A percentile compares a stretch with the other conserved stretches of the same genome.
These are phyloP conservation scores for Sylvietta virens DNA, from an alignment of 2,113 vertebrate genomes.

Conservation along the genomic window DNA sequence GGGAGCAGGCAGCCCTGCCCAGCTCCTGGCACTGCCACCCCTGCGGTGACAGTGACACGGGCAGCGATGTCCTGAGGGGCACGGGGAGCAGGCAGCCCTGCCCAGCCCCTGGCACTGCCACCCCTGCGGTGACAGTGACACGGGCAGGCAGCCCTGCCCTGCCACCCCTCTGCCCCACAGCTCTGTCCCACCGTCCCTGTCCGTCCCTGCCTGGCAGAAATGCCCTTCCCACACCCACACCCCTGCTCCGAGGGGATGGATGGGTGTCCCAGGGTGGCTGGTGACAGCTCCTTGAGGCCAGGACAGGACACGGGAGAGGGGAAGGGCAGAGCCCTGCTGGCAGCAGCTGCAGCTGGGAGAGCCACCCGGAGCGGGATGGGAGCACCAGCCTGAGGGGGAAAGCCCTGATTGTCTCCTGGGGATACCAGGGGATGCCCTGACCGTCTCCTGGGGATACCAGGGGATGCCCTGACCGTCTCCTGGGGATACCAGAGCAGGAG, in stretches of 20 bases:
- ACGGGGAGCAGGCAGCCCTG: not conserved
- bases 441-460: no score
- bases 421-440: no score
- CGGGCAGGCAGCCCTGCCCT: not conserved
- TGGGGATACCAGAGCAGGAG: no score
- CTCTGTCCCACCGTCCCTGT: fast-evolving
- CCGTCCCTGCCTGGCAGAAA: fast-evolving
- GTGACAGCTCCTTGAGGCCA: fast-evolving
- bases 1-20: no score
- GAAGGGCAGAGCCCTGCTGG: not conserved
- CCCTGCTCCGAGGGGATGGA: fast-evolving
- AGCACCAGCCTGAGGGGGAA: not conserved
- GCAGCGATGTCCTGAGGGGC: not conserved
- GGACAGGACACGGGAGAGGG: not conserved
- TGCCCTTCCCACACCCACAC: fast-evolving
- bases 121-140: no score
- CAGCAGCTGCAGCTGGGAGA: not conserved
- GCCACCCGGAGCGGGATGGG: fast-evolving
- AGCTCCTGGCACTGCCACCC: not conserved
- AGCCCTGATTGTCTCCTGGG: not conserved
- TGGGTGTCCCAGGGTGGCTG: fast-evolving
- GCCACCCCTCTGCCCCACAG: not conserved
- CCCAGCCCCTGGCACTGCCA: not conserved
- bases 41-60: fast-evolving
- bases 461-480: not conserved